Evolutionary conservation across 2,797 vertebrate genomes (phyloP).

Genomic region (Leontopithecus rosalia): DNA sequence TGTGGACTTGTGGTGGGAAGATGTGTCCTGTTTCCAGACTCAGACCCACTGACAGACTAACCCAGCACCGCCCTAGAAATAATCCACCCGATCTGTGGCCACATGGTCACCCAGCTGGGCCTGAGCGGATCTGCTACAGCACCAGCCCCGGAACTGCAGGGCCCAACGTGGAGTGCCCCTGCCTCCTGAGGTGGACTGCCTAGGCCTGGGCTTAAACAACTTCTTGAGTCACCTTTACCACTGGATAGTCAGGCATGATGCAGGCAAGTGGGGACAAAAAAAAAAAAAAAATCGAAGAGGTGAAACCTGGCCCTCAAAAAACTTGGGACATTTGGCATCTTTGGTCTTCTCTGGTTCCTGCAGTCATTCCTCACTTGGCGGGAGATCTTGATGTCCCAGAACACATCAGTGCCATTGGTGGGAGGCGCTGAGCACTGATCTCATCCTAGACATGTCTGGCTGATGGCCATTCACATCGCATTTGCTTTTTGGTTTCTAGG

Average conservation of each 20-base stretch:
- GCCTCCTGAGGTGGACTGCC: background rate
- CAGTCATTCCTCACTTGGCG: background rate
- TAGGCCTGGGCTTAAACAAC: background rate
- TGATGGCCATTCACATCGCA: background rate
- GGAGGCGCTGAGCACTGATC: background rate
- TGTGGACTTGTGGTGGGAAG: too few relatives aligned
- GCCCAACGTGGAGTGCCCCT: background rate
- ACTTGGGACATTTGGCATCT: background rate
- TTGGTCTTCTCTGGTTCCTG: background rate
- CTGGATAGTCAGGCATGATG: background rate
- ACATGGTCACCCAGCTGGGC: background rate
- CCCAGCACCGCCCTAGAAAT: background rate
- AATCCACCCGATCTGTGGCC: background rate
- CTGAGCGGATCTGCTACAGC: background rate
- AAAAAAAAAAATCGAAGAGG: background rate
- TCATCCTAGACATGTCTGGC: background rate
- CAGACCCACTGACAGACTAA: background rate
- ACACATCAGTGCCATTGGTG: background rate
- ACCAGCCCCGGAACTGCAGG: background rate
- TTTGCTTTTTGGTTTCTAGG: background rate
- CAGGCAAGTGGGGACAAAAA: background rate
- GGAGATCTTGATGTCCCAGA: background rate
- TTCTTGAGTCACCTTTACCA: background rate
- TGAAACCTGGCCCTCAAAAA: background rate
- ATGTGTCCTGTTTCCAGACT: background rate